phyloP scores from a whole-genome alignment of 2,797 vertebrate genomes.

The Diplodus puntazzo region DNA sequence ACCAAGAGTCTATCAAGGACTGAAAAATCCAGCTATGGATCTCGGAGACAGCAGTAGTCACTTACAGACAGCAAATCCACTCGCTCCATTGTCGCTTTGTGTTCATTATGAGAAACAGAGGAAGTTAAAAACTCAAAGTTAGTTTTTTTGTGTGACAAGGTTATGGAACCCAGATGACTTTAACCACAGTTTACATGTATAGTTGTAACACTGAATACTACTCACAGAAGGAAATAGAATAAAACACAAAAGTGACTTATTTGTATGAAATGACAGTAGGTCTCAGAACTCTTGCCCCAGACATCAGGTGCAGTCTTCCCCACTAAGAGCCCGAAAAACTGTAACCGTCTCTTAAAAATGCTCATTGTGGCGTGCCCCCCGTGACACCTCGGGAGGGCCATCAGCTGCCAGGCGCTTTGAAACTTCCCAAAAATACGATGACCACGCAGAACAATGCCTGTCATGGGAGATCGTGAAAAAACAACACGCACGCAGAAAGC shows the following conservation, averaged over 20 bases:
- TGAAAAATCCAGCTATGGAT: conserved; percentile 59
- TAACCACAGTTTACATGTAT: background rate
- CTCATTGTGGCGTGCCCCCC: conserved; percentile 64
- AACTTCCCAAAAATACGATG: conserved; percentile 70
- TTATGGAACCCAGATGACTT: background rate
- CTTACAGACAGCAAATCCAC: conserved; percentile 54
- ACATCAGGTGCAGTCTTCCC: conserved; percentile 75
- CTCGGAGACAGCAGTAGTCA: conserved; percentile 50
- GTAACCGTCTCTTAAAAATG: conserved; percentile 61
- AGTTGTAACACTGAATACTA: background rate
- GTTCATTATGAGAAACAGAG: conserved; percentile 17
- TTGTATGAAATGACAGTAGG: conserved; percentile 1
- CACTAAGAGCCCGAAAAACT: conserved; percentile 48
- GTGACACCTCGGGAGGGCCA: conserved; percentile 70
- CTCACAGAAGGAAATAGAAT: background rate
- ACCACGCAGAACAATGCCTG: conserved; percentile 71
- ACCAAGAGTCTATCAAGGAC: conserved; percentile 74
- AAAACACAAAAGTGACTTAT: background rate
- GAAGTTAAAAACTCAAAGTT: conserved; percentile 1
- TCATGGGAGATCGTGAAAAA: conserved; percentile 71
- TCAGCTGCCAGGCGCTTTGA: conserved; percentile 74
- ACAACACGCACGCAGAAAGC: conserved; percentile 71
- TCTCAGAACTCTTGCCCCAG: conserved; percentile 34
- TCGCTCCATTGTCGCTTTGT: conserved; percentile 17
- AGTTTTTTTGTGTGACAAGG: too few relatives aligned